phyloP scores from a whole-genome alignment of 2,113 vertebrate genomes.

The Coptodon rendalli region DNA sequence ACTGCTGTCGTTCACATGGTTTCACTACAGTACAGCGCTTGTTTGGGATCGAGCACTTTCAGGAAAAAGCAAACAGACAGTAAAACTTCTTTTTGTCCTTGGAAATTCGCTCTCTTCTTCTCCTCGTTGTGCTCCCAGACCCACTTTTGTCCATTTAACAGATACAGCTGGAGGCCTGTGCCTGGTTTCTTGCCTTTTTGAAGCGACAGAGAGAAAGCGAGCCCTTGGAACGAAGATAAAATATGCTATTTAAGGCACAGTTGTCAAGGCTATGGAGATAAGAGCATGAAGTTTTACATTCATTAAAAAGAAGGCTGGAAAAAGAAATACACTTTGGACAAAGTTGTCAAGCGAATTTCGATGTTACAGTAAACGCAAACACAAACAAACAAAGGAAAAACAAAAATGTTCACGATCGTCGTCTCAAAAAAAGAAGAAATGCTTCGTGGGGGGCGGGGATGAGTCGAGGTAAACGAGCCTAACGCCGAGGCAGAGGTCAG shows the following conservation, averaged over 20 bases:
- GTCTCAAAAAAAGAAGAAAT: constrained; percentile 5
- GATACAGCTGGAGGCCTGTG: constrained; percentile 38
- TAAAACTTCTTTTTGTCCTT: constrained; percentile 5
- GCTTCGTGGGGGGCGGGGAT: neutral
- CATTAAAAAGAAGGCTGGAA: neutral
- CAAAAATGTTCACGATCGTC: constrained; percentile 16
- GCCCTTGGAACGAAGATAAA: constrained; percentile 22
- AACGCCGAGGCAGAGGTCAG: constrained; percentile 58
- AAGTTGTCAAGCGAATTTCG: constrained; percentile 14
- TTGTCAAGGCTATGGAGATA: constrained; percentile 47
- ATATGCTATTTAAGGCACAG: constrained; percentile 35
- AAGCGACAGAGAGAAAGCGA: neutral
- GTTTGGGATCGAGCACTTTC: constrained; percentile 34
- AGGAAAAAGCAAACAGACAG: neutral
- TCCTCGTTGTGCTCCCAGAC: neutral
- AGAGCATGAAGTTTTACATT: constrained; percentile 52
- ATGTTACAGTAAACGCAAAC: constrained; percentile 41
- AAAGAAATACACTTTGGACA: constrained; percentile 38
- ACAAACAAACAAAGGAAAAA: constrained; percentile 15
- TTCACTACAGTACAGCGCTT: constrained; percentile 58
- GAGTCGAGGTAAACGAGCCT: constrained; percentile 1
- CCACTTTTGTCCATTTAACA: constrained; percentile 12
- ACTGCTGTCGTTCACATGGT: constrained; percentile 36
- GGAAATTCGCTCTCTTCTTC: neutral
- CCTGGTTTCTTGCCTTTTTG: constrained; percentile 23